Base-by-base conservation (phyloP, 2,888 invertebrate genomes). In the Thymelicus acteon region DNA sequence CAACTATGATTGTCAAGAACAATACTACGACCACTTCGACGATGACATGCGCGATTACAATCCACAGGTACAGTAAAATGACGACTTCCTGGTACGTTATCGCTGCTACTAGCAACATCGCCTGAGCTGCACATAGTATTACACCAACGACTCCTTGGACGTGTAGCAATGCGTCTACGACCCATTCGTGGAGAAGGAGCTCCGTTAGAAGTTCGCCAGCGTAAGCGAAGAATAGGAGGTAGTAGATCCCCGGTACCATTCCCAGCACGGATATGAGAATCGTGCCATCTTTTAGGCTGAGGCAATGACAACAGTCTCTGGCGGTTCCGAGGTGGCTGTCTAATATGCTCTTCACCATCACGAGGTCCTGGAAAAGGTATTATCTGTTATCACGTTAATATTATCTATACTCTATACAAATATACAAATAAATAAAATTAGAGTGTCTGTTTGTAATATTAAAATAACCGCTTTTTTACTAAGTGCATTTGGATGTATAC, bases 21-120 rank as follows among this genome's bases (percentile, higher is more conserved):
- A 72, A 37, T 6, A 80, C 65, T 7, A 84, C 54, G 47, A 74
- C 13, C 2, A 82, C 10, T 75, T 89, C 88, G 15, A 85, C 47
- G 3, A 78, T 10, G 24, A 84, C 80, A 67, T 83, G 87, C 0
- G 72, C 48, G 24, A 86, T 74, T 10, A 78, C 75, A 40, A 77
- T 79, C 88, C 90, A 88, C 54, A 85, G 71, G 60, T 86, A 89
- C 10, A 88, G 37, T 60, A 89, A 75, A 62, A 89, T 80, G 7
- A 85, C 74, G 6, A 75, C 74, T 76, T 88, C 88, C 60, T 85
- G 85, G 48, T 84, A 87, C 3, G 80, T 79, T 3, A 85, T 39
- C 0, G 85, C 73, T 5, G 85, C 85, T 6, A 81, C 67, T 1
- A 89, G 60, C 10, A 90, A 77, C 37, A 86, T 72, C 4, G 84